Conservation (phyloP, 2,113 vertebrate genomes). For the Hyla sarda region DNA sequence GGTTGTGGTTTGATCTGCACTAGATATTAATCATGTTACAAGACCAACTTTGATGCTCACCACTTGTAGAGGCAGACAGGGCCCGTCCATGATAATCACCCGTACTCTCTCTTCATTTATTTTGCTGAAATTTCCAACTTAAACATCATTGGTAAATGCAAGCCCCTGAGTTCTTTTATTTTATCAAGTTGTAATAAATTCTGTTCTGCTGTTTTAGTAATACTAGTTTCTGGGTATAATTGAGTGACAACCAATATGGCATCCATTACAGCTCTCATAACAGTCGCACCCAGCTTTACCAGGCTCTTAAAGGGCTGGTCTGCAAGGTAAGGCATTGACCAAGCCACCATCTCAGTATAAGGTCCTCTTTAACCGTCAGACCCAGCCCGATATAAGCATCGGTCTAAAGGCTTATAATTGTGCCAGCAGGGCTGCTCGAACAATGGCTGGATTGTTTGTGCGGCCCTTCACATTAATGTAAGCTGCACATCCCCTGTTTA, state of each 20-base stretch:
- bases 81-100: background rate
- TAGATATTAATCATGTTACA: constrained; percentile 48
- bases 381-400: too few relatives aligned
- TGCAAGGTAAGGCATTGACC: too few relatives aligned
- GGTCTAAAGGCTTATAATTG: too few relatives aligned
- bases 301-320: too few relatives aligned
- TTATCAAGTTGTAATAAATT: background rate
- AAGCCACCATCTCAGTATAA: too few relatives aligned
- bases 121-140: background rate
- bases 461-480: too few relatives aligned
- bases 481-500: too few relatives aligned
- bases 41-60: constrained; percentile 28
- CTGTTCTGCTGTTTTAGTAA: background rate
- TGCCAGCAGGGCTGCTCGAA: too few relatives aligned
- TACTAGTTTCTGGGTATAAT: too few relatives aligned
- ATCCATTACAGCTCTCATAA: background rate
- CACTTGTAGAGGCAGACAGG: background rate
- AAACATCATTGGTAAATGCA: background rate
- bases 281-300: too few relatives aligned
- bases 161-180: background rate
- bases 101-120: background rate
- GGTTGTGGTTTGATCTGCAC: constrained; percentile 46
- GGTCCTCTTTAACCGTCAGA: too few relatives aligned
- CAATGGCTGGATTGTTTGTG: too few relatives aligned
- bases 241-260: background rate